Percentiles rank a stretch among this genome's conserved stretches.
These are phyloP conservation scores for Ophion slaviceki DNA, from an alignment of 2,888 invertebrate species.

Conservation along the genomic window DNA sequence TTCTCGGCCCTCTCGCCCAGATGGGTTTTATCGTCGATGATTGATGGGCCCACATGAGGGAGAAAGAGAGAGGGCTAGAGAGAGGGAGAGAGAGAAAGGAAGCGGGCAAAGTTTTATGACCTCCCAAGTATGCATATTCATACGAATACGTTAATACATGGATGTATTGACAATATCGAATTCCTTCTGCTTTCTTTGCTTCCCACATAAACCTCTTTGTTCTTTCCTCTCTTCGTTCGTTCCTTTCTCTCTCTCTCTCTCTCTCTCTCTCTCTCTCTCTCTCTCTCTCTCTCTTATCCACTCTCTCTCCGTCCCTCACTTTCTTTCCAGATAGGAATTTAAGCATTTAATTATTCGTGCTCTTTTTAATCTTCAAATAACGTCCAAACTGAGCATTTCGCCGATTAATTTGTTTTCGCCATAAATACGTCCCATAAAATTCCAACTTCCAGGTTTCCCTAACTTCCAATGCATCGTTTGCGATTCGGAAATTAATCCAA, in stretches of 20 bases:
- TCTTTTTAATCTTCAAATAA: no score
- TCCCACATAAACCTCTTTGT: background rate
- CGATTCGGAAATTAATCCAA: no score
- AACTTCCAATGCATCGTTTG: no score
- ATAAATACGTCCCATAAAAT: no score
- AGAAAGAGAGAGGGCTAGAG: conserved; percentile 13
- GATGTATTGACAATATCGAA: conserved; percentile 2
- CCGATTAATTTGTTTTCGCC: no score
- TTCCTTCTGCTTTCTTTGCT: conserved; percentile 10
- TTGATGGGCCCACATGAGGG: conserved; percentile 75
- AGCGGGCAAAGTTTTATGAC: conserved; percentile 37
- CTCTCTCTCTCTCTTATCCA: no score
- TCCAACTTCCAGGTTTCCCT: no score
- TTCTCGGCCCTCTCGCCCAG: conserved; percentile 41
- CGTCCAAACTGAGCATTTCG: no score
- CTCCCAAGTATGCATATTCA: conserved; percentile 39
- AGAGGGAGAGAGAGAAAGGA: no score
- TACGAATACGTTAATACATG: conserved; percentile 13
- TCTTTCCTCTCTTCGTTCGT: background rate
- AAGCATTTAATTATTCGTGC: no score
- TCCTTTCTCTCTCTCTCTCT: background rate
- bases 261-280: background rate
- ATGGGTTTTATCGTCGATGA: conserved; percentile 78
- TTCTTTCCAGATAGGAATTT: no score
- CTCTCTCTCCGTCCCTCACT: background rate